Evolutionary conservation across 2,113 vertebrate species (phyloP).

Genomic region (Platycercus adscitus): DNA sequence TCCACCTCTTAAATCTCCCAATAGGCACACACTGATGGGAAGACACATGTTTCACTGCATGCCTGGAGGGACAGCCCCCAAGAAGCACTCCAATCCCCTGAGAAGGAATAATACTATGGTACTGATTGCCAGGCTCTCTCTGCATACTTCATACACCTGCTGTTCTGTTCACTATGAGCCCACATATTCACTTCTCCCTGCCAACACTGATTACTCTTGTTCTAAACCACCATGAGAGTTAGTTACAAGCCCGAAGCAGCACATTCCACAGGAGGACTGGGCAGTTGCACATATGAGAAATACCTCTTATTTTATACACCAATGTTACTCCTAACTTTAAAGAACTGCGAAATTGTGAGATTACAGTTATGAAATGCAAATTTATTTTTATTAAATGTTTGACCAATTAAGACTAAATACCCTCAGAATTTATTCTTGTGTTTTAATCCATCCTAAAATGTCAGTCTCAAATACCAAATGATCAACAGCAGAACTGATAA

Average conservation of each 20-base stretch:
- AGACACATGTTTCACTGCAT: background rate
- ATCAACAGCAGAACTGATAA: background rate
- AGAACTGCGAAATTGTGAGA: background rate
- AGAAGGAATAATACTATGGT: background rate
- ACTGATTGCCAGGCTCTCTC: background rate
- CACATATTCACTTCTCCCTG: background rate
- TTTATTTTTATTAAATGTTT: background rate
- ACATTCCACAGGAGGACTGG: background rate
- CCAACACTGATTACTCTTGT: background rate
- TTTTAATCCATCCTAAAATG: background rate
- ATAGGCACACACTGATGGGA: background rate
- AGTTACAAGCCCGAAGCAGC: background rate
- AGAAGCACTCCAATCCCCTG: background rate
- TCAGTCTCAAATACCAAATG: background rate
- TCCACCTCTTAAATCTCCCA: background rate
- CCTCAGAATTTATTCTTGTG: background rate
- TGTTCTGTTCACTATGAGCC: background rate
- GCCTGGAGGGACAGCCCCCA: background rate
- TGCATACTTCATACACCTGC: rapidly evolving
- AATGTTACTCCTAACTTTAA: background rate
- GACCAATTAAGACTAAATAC: background rate
- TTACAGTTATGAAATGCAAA: background rate
- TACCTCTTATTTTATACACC: background rate
- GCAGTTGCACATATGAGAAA: background rate
- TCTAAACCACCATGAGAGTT: background rate